Conservation (phyloP, 2,888 invertebrate species). For the Parnassius mnemosyne region DNA sequence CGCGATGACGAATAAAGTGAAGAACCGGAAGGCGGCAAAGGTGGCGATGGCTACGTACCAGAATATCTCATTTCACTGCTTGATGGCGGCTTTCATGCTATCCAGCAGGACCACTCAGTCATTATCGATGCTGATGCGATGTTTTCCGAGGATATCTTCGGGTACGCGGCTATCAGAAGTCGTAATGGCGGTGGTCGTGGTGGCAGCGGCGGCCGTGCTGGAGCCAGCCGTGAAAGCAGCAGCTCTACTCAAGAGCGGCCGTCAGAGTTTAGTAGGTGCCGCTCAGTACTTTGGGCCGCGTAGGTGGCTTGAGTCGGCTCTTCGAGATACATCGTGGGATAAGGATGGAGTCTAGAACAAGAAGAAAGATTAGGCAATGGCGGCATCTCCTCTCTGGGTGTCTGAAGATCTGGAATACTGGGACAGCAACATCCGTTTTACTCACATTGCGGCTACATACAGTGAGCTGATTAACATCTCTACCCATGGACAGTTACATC, state of each 20-base stretch:
- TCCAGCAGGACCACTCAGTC: slow-evolving; percentile 91
- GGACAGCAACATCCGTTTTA: slow-evolving; percentile 89
- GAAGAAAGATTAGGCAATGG: slow-evolving; percentile 88
- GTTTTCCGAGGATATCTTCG: slow-evolving; percentile 98
- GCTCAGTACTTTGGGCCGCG: slow-evolving; percentile 96
- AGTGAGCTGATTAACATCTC: slow-evolving; percentile 97
- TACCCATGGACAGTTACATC: slow-evolving; percentile 92
- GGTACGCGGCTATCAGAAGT: slow-evolving; percentile 93
- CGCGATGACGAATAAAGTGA: slow-evolving; percentile 99
- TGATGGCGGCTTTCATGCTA: slow-evolving; percentile 95
- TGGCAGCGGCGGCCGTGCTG: slow-evolving; percentile 68
- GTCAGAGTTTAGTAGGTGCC: slow-evolving; percentile 92
- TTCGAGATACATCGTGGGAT: slow-evolving; percentile 92
- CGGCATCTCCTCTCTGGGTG: slow-evolving; percentile 93
- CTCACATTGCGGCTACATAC: slow-evolving; percentile 94
- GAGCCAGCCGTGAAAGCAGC: slow-evolving; percentile 66
- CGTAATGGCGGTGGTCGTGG: slow-evolving; percentile 64
- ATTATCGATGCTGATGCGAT: slow-evolving; percentile 98
- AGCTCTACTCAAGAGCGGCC: slow-evolving; percentile 83
- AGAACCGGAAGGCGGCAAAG: slow-evolving; percentile 92
- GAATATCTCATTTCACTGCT: slow-evolving; percentile 98
- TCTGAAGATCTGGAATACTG: slow-evolving; percentile 97
- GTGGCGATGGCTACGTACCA: slow-evolving; percentile 95
- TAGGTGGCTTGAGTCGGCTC: slow-evolving; percentile 94
- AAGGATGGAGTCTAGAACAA: slow-evolving; percentile 90